These are phyloP conservation scores for Tenualosa ilisha DNA, from an alignment of 2,797 vertebrate genomes.

Conservation along the genomic window DNA sequence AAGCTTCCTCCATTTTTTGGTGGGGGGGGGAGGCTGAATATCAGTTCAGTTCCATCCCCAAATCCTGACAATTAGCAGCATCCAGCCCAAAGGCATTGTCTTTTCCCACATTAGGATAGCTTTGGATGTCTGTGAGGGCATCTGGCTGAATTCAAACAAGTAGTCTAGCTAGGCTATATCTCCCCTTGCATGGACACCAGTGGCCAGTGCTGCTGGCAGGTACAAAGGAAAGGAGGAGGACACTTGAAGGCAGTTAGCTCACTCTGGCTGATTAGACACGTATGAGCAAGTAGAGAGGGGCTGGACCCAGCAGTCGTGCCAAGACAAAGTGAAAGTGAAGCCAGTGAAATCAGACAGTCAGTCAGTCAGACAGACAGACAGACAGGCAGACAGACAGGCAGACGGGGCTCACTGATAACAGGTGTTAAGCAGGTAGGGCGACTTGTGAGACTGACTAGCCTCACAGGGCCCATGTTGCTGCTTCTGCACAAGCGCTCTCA, in stretches of 20 bases:
- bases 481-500: background rate
- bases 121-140: background rate
- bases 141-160: background rate
- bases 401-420: background rate
- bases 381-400: background rate
- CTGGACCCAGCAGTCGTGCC: background rate
- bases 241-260: background rate
- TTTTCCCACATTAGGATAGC: background rate
- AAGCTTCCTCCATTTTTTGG: background rate
- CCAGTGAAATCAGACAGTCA: background rate
- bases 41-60: background rate
- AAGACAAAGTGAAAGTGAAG: background rate
- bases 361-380: background rate
- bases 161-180: too few species aligned
- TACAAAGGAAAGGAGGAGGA: background rate
- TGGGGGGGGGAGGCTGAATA: background rate
- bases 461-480: background rate
- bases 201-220: background rate
- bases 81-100: background rate
- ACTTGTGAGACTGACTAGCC: background rate
- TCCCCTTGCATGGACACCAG: background rate
- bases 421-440: background rate
- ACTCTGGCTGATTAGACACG: background rate
- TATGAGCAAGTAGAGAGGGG: background rate
- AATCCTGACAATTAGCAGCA: background rate